phyloP scores from a whole-genome alignment of 2,888 invertebrate genomes.

The Oligia latruncula region DNA sequence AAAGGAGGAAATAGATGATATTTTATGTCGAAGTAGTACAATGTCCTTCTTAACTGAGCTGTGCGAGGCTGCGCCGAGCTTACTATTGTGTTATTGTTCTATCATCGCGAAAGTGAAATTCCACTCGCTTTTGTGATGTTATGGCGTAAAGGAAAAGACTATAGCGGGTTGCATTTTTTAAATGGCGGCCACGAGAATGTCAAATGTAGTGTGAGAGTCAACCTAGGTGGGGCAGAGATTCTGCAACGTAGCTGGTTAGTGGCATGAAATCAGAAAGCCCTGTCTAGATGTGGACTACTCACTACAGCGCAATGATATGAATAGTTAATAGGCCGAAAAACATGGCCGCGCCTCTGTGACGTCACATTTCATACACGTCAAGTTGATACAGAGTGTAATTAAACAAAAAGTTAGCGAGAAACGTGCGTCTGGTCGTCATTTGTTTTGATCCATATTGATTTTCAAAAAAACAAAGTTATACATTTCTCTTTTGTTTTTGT shows the following conservation, averaged over 20 bases:
- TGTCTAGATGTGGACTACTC: not conserved
- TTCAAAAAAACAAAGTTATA: not conserved
- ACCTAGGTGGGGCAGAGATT: too few relatives aligned
- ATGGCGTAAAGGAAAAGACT: conserved; percentile 21
- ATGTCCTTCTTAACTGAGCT: conserved; percentile 46
- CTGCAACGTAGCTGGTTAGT: not conserved
- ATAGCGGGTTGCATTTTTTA: conserved; percentile 3
- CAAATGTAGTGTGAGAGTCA: not conserved
- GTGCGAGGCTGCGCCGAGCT: conserved; percentile 21
- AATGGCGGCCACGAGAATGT: too few relatives aligned
- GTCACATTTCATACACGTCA: not conserved
- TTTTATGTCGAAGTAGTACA: conserved; percentile 45
- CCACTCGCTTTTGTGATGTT: conserved; percentile 46
- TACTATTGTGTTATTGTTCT: conserved; percentile 62
- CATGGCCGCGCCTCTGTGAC: not conserved
- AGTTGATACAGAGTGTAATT: not conserved
- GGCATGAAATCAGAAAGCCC: not conserved
- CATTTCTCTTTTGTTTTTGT: not conserved
- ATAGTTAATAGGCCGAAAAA: not conserved
- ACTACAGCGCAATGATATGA: not conserved
- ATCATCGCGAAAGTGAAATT: conserved; percentile 67
- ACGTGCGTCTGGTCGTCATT: too few relatives aligned
- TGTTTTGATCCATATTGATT: too few relatives aligned
- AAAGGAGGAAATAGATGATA: conserved; percentile 27
- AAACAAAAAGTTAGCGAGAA: not conserved